Evolutionary conservation across 2,797 vertebrate genomes (phyloP), one percentile per base, ranked within the genome.

Genomic region (Girardinus metallicus): DNA sequence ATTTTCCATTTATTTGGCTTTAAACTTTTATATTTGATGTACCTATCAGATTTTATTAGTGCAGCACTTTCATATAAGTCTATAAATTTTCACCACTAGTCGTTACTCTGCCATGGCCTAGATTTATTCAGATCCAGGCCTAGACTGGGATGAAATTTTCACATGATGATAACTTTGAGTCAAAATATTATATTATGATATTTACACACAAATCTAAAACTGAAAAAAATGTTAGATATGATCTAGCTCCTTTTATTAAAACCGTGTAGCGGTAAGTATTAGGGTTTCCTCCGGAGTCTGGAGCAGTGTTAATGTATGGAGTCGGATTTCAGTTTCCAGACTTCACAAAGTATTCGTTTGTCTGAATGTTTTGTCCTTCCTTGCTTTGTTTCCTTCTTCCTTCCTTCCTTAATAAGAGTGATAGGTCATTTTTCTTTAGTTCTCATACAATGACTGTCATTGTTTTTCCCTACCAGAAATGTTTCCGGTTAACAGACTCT

Each of bases 1-100:
- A 66, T 29, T 44, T 75, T 16, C 0, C 47, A 74, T 51, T 51
- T 51, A 72, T 74, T 49, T 76, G 47, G n/a, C 64, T 83, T 82
- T 53, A 79, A 77, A 46, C 39, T 75, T 53, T 41, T 75, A 41
- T 75, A 75, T 55, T 57, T 39, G 13, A 75, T 39, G 23, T 75
- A 29, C 26, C 26, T 15, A 74, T 75, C 23, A 75, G 18, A 57
- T 41, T 41, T 46, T 10, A 75, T 57, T 57, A n/a, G 26, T 39
- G 26, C 34, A 26, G 31, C 34, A 5, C 49, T 36, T 74, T 53
- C 49, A 34, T 74, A 15, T 23, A 46, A 34, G 18, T 62, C 51
- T 46, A 34, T 76, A 34, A 44, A 34, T 46, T 46, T 64, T 76
- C 44, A 62, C 74, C 12, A 34, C 23, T 10, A 8, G 29, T 46